These are phyloP conservation scores for Clunio marinus DNA, from an alignment of 2,888 invertebrate genomes.

Conservation along the genomic window DNA sequence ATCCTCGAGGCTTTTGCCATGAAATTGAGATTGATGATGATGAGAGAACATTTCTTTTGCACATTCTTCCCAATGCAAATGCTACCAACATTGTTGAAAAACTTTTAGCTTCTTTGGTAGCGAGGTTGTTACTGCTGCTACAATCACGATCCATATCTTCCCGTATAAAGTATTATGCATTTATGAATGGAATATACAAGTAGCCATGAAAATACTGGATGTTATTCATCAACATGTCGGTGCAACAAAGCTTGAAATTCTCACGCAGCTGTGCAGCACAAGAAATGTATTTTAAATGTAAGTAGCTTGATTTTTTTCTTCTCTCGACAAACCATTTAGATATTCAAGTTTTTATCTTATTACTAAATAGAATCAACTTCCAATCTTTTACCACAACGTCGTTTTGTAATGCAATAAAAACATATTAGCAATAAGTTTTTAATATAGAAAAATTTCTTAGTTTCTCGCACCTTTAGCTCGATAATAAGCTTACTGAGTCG, in stretches of 20 bases:
- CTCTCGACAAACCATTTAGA: too few species aligned
- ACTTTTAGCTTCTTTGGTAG: slow-evolving; percentile 34
- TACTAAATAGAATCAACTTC: too few species aligned
- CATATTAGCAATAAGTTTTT: too few species aligned
- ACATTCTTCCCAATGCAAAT: neutral
- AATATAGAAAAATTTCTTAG: too few species aligned
- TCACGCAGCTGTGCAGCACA: too few species aligned
- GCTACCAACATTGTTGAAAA: neutral
- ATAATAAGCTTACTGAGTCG: neutral
- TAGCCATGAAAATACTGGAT: slow-evolving; percentile 8
- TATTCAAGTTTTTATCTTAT: too few species aligned
- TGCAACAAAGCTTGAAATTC: neutral
- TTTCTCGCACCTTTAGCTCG: too few species aligned
- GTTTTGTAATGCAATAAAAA: too few species aligned
- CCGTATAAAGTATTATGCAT: neutral
- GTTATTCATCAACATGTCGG: neutral
- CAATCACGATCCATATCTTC: slow-evolving; percentile 30
- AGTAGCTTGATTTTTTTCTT: too few species aligned
- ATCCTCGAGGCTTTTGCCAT: neutral
- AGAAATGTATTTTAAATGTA: too few species aligned
- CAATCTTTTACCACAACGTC: too few species aligned
- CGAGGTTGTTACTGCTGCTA: neutral
- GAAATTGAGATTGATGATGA: slow-evolving; percentile 33
- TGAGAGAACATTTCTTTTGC: neutral
- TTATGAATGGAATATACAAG: slow-evolving; percentile 18